Evolutionary conservation across 2,113 vertebrate genomes (phyloP).

Genomic region (Pavo muticus): DNA sequence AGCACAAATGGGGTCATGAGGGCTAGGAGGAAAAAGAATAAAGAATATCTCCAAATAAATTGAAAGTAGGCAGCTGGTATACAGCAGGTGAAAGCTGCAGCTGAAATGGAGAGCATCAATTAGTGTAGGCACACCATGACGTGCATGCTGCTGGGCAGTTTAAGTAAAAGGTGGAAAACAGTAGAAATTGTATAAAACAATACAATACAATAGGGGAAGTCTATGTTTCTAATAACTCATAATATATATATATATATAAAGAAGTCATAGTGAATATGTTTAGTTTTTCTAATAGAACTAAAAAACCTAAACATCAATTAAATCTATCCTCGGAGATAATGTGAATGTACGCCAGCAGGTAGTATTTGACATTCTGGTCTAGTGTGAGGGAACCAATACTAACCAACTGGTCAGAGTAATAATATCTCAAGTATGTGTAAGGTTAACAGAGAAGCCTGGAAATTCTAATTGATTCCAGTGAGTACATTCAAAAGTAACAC

Average conservation of each 20-base stretch:
- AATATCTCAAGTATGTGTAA: background rate
- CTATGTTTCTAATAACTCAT: background rate
- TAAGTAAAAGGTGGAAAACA: background rate
- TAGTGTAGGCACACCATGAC: background rate
- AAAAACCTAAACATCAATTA: background rate
- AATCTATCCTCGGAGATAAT: background rate
- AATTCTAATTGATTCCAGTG: background rate
- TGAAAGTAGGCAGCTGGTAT: background rate
- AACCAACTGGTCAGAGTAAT: background rate
- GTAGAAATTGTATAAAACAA: background rate
- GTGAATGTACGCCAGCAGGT: background rate
- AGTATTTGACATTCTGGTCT: background rate
- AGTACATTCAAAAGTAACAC: background rate
- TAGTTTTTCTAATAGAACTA: background rate
- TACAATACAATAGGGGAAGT: background rate
- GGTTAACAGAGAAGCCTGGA: accelerated
- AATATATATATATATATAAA: background rate
- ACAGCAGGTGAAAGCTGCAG: background rate
- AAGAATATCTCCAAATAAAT: slow-evolving; percentile 39
- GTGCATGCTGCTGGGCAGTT: background rate
- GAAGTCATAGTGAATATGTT: background rate
- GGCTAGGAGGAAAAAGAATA: slow-evolving; percentile 26
- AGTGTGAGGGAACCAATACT: background rate
- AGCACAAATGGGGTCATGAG: slow-evolving; percentile 18
- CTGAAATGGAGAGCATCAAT: background rate